Evolutionary conservation across 1,140 invertebrate species (phyloP), one percentile per base, ranked within the genome.

Genomic region (Drosophila pseudoobscura): DNA sequence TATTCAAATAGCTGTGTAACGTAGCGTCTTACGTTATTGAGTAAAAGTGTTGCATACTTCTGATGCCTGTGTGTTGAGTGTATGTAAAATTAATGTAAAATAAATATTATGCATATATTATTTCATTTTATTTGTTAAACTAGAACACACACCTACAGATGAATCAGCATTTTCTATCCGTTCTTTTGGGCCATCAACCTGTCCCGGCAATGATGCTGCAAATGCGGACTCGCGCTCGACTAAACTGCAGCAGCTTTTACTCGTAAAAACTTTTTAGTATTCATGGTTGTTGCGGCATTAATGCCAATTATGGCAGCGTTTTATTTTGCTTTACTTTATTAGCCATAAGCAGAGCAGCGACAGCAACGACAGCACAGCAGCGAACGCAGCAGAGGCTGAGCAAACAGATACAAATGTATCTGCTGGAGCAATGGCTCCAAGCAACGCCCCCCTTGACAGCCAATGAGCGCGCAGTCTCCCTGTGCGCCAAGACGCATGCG

Each of bases 271-370:
- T 80, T 84, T 84, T 84, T 80, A 85, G 77, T 84, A 84, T 85
- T 84, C 80, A 84, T 84, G 80, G 80, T 85, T 85, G 80, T 85
- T 85, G 80, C 58, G 75, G 73, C 80, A 84, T 85, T 85, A 84
- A 84, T 59, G 73, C 60, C 80, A 85, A 84, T 84, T 85, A 84
- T 84, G 80, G 80, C 80, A 69, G 68, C 77, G 63, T 80, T 84
- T 84, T 80, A 85, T 84, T 84, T 65, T 61, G 74, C 65, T 75
- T 78, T 58, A 79, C 76, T 71, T 79, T 79, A 78, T 79, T 71
- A 75, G 64, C 61, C 59, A 59, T 64, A 61, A 78, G 75, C 75
- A 75, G 71, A 59, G 20, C 60, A 7, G 7, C 15, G 9, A 31
- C 31, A 31, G 15, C 17, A 22, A 29, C 68, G 20, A 17, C 24